Evolutionary conservation across 1,140 invertebrate species (phyloP).

Genomic region (Drosophila kikkawai): DNA sequence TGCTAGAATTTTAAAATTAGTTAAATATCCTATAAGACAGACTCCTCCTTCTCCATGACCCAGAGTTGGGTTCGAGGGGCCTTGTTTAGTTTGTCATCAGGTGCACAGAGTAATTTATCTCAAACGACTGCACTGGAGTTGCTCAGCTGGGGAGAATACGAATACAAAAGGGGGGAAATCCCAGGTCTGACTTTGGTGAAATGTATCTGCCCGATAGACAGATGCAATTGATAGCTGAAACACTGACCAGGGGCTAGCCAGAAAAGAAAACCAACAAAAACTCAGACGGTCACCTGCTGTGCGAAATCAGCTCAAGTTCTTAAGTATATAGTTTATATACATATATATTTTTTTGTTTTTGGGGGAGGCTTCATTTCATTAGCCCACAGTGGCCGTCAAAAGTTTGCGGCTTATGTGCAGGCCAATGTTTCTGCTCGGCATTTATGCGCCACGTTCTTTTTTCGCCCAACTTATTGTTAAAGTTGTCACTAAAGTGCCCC

Average conservation of each 20-base stretch:
- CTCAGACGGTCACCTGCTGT: constrained; percentile 69
- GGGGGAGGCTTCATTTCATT: constrained; percentile 66
- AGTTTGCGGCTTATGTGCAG: constrained; percentile 46
- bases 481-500: constrained; percentile 79
- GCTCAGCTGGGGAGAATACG: constrained; percentile 33
- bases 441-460: constrained; percentile 29
- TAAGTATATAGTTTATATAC: constrained; percentile 22
- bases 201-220: constrained; percentile 65
- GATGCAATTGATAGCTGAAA: constrained; percentile 47
- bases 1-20: neutral
- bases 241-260: constrained; percentile 25
- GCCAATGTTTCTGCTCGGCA: constrained; percentile 26
- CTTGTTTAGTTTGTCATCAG: constrained; percentile 75
- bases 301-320: constrained; percentile 65
- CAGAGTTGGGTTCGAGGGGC: constrained; percentile 35
- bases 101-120: constrained; percentile 81
- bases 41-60: constrained; percentile 7
- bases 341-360: constrained; percentile 12
- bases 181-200: constrained; percentile 67
- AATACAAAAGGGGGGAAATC: constrained; percentile 16
- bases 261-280: constrained; percentile 29
- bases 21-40: neutral
- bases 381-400: constrained; percentile 67
- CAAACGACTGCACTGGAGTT: constrained; percentile 66
- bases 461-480: constrained; percentile 75